These are phyloP conservation scores for Alethe diademata DNA, from an alignment of 2,113 vertebrate species.

Conservation along the genomic window DNA sequence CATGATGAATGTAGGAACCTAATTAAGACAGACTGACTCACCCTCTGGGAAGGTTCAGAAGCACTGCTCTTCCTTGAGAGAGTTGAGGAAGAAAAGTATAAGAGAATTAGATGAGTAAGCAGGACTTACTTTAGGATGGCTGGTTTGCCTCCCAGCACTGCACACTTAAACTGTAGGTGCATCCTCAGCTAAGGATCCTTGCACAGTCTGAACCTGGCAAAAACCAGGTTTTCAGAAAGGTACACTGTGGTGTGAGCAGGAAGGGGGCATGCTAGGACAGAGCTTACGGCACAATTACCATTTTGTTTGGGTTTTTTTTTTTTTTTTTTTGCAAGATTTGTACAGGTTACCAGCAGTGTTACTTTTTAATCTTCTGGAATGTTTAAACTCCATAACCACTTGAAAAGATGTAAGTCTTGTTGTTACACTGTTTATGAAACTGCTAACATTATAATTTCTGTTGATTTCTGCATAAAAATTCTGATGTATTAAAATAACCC, in stretches of 20 bases:
- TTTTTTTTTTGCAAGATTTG: background rate
- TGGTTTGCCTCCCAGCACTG: background rate
- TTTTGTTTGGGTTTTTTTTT: background rate
- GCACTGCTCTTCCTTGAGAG: background rate
- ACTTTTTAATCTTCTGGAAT: background rate
- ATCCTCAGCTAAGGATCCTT: background rate
- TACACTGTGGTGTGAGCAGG: rapidly evolving
- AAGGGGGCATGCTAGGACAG: background rate
- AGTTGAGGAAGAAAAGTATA: background rate
- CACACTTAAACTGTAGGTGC: background rate
- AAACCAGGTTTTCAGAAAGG: background rate
- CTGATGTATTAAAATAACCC: background rate
- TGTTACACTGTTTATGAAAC: background rate
- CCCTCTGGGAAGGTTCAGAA: background rate
- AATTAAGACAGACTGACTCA: conserved; percentile 1
- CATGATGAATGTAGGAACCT: background rate
- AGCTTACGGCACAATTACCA: background rate
- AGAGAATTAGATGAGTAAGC: background rate
- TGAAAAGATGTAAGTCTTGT: background rate
- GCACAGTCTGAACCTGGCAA: background rate
- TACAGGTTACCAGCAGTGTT: background rate
- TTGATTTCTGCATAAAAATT: background rate
- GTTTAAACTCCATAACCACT: background rate
- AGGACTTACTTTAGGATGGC: background rate
- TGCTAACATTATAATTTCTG: background rate